phyloP scores from a whole-genome alignment of 64 coral and sea anemone species.

The Catalaphyllia jardinei region DNA sequence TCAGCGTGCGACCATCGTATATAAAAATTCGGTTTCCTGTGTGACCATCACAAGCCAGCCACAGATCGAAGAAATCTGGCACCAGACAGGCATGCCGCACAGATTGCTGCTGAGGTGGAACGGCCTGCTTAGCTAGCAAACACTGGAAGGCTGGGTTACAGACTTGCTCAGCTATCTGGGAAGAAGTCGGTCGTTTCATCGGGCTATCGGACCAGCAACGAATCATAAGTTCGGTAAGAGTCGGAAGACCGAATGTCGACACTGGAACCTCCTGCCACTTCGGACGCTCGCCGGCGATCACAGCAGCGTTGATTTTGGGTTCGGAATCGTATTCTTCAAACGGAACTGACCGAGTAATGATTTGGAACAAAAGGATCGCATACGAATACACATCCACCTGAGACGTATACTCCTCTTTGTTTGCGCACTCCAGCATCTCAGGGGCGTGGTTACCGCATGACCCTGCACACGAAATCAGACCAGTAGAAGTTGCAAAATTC shows the following conservation, averaged over 20 bases:
- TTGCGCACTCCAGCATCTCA: conserved; percentile 85
- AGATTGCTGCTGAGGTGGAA: conserved; percentile 69
- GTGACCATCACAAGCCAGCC: conserved; percentile 80
- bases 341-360: conserved; percentile 67
- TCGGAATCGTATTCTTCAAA: conserved; percentile 58
- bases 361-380: conserved; percentile 76
- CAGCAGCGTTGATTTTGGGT: conserved; percentile 65
- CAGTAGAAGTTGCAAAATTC: conserved; percentile 80
- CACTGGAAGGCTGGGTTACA: conserved; percentile 82
- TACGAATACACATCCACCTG: conserved; percentile 91
- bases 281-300: conserved; percentile 66
- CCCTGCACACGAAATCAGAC: conserved; percentile 65
- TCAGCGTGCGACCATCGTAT: conserved; percentile 57
- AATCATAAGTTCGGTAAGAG: conserved; percentile 84
- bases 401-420: conserved; percentile 78
- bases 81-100: conserved; percentile 74
- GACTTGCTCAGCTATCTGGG: conserved; percentile 71
- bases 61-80: conserved; percentile 48
- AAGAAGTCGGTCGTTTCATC: conserved; percentile 56
- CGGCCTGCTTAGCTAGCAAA: conserved; percentile 70
- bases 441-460: conserved; percentile 85
- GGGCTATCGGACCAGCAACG: conserved; percentile 77
- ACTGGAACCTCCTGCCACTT: conserved; percentile 44
- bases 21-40: conserved; percentile 63
- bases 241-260: conserved; percentile 65